phyloP scores from a whole-genome alignment of 2,113 vertebrate genomes.

The Sigmodon hispidus region DNA sequence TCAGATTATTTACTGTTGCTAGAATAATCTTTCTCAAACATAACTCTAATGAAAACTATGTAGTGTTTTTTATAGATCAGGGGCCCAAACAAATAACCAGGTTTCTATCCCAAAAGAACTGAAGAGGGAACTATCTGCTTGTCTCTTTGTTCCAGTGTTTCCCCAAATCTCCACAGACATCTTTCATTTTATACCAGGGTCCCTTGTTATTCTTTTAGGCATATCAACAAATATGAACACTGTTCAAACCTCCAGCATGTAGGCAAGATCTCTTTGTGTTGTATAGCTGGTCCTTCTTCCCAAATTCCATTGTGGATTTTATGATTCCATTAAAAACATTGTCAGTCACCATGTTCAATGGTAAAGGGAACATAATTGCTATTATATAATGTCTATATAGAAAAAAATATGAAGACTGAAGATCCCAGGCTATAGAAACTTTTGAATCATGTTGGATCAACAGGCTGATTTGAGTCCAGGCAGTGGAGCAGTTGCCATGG shows the following conservation, averaged over 20 bases:
- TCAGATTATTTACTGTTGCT: not conserved
- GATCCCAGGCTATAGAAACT: not conserved
- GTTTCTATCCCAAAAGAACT: not conserved
- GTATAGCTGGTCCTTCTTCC: not conserved
- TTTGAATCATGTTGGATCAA: not conserved
- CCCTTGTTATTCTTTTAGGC: not conserved
- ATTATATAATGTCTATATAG: not conserved
- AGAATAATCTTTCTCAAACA: conserved; percentile 17
- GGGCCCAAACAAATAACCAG: not conserved
- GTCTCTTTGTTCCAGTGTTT: not conserved
- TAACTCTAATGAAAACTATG: not conserved
- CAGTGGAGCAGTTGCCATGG: not conserved
- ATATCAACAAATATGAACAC: not conserved
- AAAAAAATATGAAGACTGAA: not conserved
- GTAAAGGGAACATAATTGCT: not conserved
- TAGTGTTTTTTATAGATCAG: not conserved
- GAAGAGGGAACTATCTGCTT: not conserved
- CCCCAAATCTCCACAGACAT: not conserved
- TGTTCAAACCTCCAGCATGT: not conserved
- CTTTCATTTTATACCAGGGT: not conserved
- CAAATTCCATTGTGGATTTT: not conserved
- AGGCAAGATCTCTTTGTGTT: not conserved
- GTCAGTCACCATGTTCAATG: not conserved
- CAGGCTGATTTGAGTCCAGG: not conserved
- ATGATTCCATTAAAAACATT: not conserved